Percentiles rank a stretch among this genome's conserved stretches.
phyloP scores from a whole-genome alignment of 1,140 invertebrate species.

The Rhynchophorus ferrugineus region DNA sequence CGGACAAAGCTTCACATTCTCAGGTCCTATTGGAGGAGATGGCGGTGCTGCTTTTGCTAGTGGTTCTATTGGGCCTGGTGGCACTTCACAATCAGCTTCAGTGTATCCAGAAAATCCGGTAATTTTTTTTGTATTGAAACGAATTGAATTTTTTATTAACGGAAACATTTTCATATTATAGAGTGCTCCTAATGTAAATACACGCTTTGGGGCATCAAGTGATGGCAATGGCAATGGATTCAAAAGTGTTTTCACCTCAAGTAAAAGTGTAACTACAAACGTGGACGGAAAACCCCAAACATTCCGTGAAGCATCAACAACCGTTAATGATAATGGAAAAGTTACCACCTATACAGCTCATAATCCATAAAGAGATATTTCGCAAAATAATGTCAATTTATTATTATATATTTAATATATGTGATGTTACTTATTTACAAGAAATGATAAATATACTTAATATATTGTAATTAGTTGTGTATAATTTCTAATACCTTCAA shows the following conservation, averaged over 20 bases:
- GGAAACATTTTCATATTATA: no score
- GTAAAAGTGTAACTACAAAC: conserved; percentile 49
- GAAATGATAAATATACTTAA: no score
- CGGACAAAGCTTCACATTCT: conserved; percentile 9
- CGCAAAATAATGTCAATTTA: no score
- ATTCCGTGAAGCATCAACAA: conserved; percentile 52
- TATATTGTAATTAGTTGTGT: no score
- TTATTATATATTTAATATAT: no score
- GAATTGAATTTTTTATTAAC: conserved; percentile 2
- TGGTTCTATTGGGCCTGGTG: conserved; percentile 45
- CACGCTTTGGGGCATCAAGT: conserved; percentile 42
- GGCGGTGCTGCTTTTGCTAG: conserved; percentile 34
- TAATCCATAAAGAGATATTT: conserved; percentile 26
- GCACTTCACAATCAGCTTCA: conserved; percentile 46
- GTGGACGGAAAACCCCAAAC: conserved; percentile 50
- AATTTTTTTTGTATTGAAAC: conserved; percentile 29
- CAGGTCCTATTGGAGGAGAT: conserved; percentile 12
- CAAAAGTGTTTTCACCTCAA: conserved; percentile 57
- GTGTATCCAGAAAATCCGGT: conserved; percentile 52
- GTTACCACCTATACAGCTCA: conserved; percentile 52
- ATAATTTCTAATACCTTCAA: no score
- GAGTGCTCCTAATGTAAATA: conserved; percentile 52
- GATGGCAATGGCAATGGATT: conserved; percentile 39
- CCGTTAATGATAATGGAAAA: conserved; percentile 65
- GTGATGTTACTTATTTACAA: no score